Evolutionary conservation across 2,113 vertebrate species (phyloP), one percentile per base, ranked within the genome.

Genomic region (Nycticebus coucang): DNA sequence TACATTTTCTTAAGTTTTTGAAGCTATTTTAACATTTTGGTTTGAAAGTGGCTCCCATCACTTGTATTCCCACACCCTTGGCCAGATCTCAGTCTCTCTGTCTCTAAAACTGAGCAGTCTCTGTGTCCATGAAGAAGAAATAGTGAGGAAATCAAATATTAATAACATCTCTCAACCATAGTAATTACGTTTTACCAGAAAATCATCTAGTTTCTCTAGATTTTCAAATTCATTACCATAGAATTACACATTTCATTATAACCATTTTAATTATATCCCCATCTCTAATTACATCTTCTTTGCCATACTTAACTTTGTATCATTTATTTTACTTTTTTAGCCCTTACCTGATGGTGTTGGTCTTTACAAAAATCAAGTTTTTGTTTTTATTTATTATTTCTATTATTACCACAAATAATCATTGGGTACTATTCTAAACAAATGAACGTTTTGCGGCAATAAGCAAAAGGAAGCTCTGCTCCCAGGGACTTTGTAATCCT

Each of bases 361-460:
- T 85, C 19, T 94, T 91, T 81, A 85, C 4, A 66, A 60, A 87
- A 93, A 60, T 15, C 5, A 84, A 79, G n/a, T 18, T 88, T 94
- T 94, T 75, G 19, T 55, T 79, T 92, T 79, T 37, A 89, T 84
- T 90, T 93, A 78, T 92, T 89, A 18, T 92, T 96, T 92, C 60
- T 66, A 12, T 37, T 77, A 22, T 68, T 83, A 78, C 78, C 33
- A 83, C 28, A 87, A 62, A 64, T 92, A 96, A 74, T 62, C 69
- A 33, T 28, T 26, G 26, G 79, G 10, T 14, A 59, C 41, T 84
- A 26, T 41, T 96, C 74, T 89, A 60, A 93, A 69, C 35, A 90
- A 80, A 53, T 57, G 18, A 68, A 19, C 1, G 66, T 33, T 66
- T 80, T 60, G 11, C 68, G n/a, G 6, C 30, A 59, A 74, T 77